Evolutionary conservation across 92 coral and sea anemone genomes (phyloP), one percentile per base, ranked within the genome.

Genomic region (Phymanthus crucifer): DNA sequence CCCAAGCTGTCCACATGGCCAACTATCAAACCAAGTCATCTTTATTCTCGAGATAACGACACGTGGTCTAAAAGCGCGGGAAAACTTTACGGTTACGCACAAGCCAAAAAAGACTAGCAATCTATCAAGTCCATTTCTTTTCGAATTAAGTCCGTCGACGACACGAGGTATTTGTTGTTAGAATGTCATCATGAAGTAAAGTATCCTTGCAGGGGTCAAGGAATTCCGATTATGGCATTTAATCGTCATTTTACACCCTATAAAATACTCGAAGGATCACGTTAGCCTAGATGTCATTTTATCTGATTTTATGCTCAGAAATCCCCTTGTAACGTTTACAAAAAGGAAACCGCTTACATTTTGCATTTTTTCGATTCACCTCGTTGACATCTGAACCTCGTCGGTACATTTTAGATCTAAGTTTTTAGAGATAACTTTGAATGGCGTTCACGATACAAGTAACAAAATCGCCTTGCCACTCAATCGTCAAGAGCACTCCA

Each of bases 191-290:
- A 27, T 37, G 18, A 35, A 12, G 37, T 16, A 38, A 34, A 32
- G 27, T 13, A 64, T 43, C 48, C 14, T 6, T 43, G 13, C 48
- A 43, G 16, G 68, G 81, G 81, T 77, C 81, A 77, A 57, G 72
- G 68, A 32, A 50, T 64, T 35, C 68, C 81, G 54, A 35, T 77
- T 43, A 65, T 40, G 78, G 50, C 27, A 40, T 77, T 64, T 77
- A 77, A 70, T 31, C 68, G 81, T n/a, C 57, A 40, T 64, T 77
- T 77, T 77, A 77, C 81, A 77, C 81, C 69, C 47, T 32, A 52
- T 52, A 56, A 75, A 74, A 61, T 61, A 61, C 68, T 61, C 29
- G 2, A 61, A 18, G 34, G 68, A 61, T 61, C 68, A 61, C 32
- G 35, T 61, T 54, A 12, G 6, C 26, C 64, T 13, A 26, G 68